Base-by-base conservation (phyloP, 2,797 vertebrate genomes). In the Parotocinclus haroldoi region DNA sequence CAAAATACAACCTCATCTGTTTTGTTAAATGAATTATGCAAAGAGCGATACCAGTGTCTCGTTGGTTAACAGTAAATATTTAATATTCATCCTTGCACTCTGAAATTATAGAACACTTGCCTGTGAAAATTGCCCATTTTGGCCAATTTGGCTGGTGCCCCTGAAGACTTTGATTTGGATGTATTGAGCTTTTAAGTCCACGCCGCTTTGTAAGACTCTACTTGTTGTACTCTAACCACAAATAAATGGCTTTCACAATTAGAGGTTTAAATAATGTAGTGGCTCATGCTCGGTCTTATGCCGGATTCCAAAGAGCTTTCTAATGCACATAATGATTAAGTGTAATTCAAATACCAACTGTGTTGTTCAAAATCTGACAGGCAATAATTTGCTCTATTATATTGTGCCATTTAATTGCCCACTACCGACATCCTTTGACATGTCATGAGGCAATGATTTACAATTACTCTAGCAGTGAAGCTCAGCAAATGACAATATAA, bases 331-430 rank as follows among this genome's bases (percentile, higher is more conserved):
- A 92, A 94, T 93, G 92, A 94, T 94, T 93, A 93, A 93, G 92
- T 94, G 92, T 93, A 93, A 94, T 92, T 94, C 92, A 94, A 94
- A 93, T 92, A 94, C 93, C 92, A 93, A 94, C 91, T 93, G 91
- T 94, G 93, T 94, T 94, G 93, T 94, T 94, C 91, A 91, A 93
- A 93, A 93, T 91, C 92, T 94, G 92, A 93, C 93, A 94, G 92
- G 92, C 92, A 93, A 93, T 94, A 93, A 94, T 94, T 94, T 94
- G 89, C 89, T 91, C 93, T 93, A 94, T 94, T 94, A 94, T 94
- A 94, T 94, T 94, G 91, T 93, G 92, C 92, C 92, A 93, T 94
- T 94, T 93, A 94, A 94, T 94, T 94, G 92, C 92, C 92, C 91
- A 89, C 90, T 93, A 92, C 92, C 92, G 92, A 93, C 93, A 92